A percentile compares a stretch with the other conserved stretches of the same genome.
Evolutionary conservation across 2,113 vertebrate species (phyloP).

Genomic region (Bolborhynchus lineola): DNA sequence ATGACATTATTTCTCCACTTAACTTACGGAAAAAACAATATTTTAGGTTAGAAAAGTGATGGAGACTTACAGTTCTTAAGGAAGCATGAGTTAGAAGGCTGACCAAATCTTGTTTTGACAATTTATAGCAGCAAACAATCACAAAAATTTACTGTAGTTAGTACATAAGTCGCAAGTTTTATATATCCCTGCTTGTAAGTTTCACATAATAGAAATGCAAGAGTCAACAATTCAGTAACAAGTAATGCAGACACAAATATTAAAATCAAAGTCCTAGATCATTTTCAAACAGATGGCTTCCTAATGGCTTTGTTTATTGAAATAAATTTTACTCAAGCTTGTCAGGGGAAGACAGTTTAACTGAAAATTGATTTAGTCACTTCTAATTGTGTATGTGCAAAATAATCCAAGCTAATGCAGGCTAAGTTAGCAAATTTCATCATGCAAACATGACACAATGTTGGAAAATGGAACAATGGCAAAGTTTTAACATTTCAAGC

Average conservation of each 20-base stretch:
- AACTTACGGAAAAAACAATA: not conserved
- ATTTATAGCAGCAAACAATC: not conserved
- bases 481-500: constrained; percentile 10
- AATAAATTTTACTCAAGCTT: not conserved
- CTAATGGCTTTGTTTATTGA: not conserved
- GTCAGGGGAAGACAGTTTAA: not conserved
- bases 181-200: not conserved
- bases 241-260: not conserved
- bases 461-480: not conserved
- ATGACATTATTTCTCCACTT: not conserved
- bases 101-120: not conserved
- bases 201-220: not conserved
- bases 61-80: not conserved
- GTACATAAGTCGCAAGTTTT: not conserved
- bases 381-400: not conserved
- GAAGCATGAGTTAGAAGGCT: not conserved
- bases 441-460: not conserved
- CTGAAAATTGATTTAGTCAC: not conserved
- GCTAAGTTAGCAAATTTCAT: not conserved
- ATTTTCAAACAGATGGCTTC: not conserved
- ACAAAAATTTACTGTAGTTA: not conserved
- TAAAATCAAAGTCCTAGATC: not conserved
- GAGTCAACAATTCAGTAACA: not conserved
- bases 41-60: not conserved
- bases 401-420: not conserved